Evolutionary conservation across 92 coral and sea anemone species (phyloP).

Genomic region (Palythoa grandis): DNA sequence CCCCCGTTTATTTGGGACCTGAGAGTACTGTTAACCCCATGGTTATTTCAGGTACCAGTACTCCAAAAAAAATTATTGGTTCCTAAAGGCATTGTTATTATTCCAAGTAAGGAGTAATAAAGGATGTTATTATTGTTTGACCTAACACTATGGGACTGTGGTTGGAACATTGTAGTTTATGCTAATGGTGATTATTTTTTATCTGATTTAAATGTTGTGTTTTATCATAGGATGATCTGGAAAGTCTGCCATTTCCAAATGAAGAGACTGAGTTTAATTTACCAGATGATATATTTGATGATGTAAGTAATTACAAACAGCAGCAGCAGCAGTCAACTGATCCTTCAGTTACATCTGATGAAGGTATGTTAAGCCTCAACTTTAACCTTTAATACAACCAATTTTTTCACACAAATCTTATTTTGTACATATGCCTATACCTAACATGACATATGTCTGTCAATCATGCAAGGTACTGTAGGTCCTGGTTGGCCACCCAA

Average conservation of each 20-base stretch:
- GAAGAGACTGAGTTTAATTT: slow-evolving; percentile 94
- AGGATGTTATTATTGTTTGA: too few relatives aligned
- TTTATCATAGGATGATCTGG: slow-evolving; percentile 87
- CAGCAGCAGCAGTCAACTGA: slow-evolving; percentile 51
- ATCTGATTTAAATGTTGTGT: neutral
- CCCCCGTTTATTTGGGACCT: too few relatives aligned
- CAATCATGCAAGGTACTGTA: too few relatives aligned
- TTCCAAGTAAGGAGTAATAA: too few relatives aligned
- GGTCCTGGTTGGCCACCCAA: too few relatives aligned
- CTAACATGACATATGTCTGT: too few relatives aligned
- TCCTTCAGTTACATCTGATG: slow-evolving; percentile 79
- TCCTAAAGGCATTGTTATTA: too few relatives aligned
- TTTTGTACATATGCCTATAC: too few relatives aligned
- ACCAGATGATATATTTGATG: slow-evolving; percentile 98
- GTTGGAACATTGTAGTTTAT: neutral
- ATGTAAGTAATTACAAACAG: slow-evolving; percentile 67
- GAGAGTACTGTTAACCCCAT: too few relatives aligned
- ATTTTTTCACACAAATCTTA: neutral
- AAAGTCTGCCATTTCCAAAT: slow-evolving; percentile 94
- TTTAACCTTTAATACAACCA: neutral
- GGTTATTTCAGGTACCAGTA: too few relatives aligned
- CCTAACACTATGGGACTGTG: neutral
- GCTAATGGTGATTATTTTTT: neutral
- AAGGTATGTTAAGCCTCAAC: slow-evolving; percentile 54
- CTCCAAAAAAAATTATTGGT: too few relatives aligned